These are phyloP conservation scores for Cheilosia impressa DNA, from an alignment of 2,888 invertebrate genomes.

Conservation along the genomic window DNA sequence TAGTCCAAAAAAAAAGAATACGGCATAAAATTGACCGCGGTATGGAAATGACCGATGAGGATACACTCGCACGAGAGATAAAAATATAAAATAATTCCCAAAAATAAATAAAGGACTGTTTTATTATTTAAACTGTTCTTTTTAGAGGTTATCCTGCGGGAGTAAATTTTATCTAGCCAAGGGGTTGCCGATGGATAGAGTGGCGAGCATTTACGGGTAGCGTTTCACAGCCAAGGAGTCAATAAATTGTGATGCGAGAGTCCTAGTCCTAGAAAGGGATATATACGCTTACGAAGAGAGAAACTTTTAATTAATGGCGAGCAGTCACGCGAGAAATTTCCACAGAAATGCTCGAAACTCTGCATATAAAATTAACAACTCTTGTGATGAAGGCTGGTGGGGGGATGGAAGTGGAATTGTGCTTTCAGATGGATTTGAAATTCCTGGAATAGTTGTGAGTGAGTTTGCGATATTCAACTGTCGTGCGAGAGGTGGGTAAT, in stretches of 20 bases:
- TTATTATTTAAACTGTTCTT: slow-evolving; percentile 23
- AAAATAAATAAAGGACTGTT: slow-evolving; percentile 35
- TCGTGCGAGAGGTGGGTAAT: background rate
- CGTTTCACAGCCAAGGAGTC: slow-evolving; percentile 30
- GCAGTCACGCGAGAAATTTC: slow-evolving; percentile 75
- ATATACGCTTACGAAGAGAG: slow-evolving; percentile 1
- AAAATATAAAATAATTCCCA: slow-evolving; percentile 39
- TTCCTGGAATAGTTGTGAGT: slow-evolving; percentile 55
- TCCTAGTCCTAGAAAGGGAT: slow-evolving; percentile 45
- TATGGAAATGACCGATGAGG: slow-evolving; percentile 42
- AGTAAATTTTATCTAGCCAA: background rate
- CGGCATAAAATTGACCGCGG: slow-evolving; percentile 44
- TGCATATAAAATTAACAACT: slow-evolving; percentile 47
- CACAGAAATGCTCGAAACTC: slow-evolving; percentile 59
- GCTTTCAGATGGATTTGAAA: slow-evolving; percentile 34
- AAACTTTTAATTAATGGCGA: slow-evolving; percentile 72
- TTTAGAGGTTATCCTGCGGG: slow-evolving; percentile 17
- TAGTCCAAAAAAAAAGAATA: slow-evolving; percentile 2
- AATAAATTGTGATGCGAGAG: slow-evolving; percentile 53
- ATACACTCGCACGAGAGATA: slow-evolving; percentile 20
- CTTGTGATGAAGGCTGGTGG: slow-evolving; percentile 6
- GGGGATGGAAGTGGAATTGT: slow-evolving; percentile 16
- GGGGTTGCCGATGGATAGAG: slow-evolving; percentile 1
- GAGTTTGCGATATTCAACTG: background rate
- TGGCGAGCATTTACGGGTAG: slow-evolving; percentile 4